Evolutionary conservation across 2,797 vertebrate genomes (phyloP).

Genomic region (Sternarchorhynchus goeldii): DNA sequence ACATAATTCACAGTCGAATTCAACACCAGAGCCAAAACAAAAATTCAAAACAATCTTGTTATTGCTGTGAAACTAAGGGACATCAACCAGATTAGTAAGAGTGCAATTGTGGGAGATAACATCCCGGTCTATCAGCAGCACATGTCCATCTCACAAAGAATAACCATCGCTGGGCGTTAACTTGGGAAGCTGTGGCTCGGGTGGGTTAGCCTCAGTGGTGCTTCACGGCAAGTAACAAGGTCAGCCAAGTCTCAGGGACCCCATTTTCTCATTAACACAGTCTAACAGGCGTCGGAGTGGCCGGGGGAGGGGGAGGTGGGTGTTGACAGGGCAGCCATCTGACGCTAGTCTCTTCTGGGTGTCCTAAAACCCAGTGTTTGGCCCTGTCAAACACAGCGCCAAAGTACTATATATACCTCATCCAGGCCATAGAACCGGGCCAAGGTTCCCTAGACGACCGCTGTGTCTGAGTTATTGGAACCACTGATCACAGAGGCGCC

Average conservation of each 20-base stretch:
- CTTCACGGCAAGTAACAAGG: conserved; percentile 41
- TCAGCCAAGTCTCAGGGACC: conserved; percentile 41
- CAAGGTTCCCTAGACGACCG: conserved; percentile 5
- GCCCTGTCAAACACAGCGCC: conserved; percentile 10
- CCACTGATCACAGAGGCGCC: not conserved
- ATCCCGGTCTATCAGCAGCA: not conserved
- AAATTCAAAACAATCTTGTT: not conserved
- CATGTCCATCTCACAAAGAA: not conserved
- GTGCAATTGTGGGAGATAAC: not conserved
- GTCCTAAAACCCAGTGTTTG: conserved; percentile 24
- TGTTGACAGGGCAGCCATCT: conserved; percentile 43
- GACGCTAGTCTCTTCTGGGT: conserved; percentile 25
- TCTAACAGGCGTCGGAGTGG: conserved; percentile 51
- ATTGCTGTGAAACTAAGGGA: not conserved
- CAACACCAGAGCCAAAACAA: too few relatives aligned
- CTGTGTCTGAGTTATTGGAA: not conserved
- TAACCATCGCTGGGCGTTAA: conserved; percentile 7
- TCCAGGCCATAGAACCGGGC: conserved; percentile 5
- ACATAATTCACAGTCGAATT: too few relatives aligned
- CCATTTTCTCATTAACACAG: conserved; percentile 51
- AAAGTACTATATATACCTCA: conserved; percentile 19
- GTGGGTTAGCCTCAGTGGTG: conserved; percentile 43
- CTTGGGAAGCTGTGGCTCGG: conserved; percentile 36
- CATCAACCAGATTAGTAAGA: not conserved
- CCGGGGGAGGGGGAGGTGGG: conserved; percentile 12